phyloP scores from a whole-genome alignment of 2,797 vertebrate species.

The Gila robusta region DNA sequence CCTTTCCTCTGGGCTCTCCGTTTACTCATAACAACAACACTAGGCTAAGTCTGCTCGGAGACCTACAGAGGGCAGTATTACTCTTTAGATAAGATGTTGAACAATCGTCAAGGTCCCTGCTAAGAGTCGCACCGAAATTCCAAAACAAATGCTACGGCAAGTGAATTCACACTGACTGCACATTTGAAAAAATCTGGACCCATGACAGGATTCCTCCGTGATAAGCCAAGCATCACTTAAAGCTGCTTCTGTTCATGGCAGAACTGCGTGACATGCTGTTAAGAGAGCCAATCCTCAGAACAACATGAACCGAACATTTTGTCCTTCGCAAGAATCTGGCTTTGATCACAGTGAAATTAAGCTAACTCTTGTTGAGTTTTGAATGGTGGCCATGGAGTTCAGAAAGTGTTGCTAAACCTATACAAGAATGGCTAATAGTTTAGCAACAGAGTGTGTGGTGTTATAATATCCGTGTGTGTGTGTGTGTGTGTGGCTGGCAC shows the following conservation, averaged over 20 bases:
- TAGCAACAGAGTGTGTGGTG: background rate
- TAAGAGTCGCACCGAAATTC: background rate
- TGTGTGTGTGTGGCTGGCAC: background rate
- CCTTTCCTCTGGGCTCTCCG: constrained; percentile 47
- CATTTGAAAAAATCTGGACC: constrained; percentile 9
- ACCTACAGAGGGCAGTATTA: constrained; percentile 63
- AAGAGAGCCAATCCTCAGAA: constrained; percentile 12
- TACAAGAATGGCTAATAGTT: constrained; percentile 5
- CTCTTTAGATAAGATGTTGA: constrained; percentile 14
- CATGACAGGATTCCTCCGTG: background rate
- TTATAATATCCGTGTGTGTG: too few species aligned
- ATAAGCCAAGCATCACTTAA: constrained; percentile 32
- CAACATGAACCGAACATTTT: constrained; percentile 26
- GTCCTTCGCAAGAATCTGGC: constrained; percentile 19
- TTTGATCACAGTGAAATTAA: constrained; percentile 22
- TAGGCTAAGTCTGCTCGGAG: background rate
- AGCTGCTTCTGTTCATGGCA: constrained; percentile 26
- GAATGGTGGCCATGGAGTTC: background rate
- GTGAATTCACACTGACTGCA: constrained; percentile 31
- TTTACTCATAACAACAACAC: constrained; percentile 35
- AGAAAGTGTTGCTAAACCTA: constrained; percentile 30
- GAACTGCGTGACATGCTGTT: constrained; percentile 30
- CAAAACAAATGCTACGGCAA: constrained; percentile 27
- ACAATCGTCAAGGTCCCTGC: background rate
- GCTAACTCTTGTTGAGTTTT: background rate